Evolutionary conservation across 2,113 vertebrate genomes (phyloP), one percentile per base, ranked within the genome.

Genomic region (Centrocercus urophasianus): DNA sequence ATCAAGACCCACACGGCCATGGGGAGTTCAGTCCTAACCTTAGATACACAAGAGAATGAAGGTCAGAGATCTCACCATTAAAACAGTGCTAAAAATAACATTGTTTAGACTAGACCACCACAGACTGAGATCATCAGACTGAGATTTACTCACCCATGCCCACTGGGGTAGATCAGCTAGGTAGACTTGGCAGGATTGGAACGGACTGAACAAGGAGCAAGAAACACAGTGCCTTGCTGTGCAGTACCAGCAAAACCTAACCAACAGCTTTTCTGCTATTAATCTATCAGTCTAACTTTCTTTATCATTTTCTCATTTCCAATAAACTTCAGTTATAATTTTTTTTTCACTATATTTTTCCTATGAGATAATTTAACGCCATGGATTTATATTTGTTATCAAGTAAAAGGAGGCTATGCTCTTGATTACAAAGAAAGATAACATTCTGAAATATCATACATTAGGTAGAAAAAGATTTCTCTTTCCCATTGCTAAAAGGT

Each of bases 221-320:
- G 4, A 74, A 66, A 71, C 10, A 56, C 4, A 70, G 30, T 78
- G 45, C 13, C 10, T 3, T 0, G 0, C 14, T 63, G 14, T 8
- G 22, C 24, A 82, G 36, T 1, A 1, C 32, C 40, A 73, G 17
- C 8, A 86, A 93, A 77, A 83, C 78, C 47, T 72, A 75, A 78
- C 90, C 85, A 82, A 77, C 56, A 83, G 36, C 13, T 61, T 94
- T 94, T 86, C 80, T 76, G 52, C 15, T 92, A 94, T 92, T 86
- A 90, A 80, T 67, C 70, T 63, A 32, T 63, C 72, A 76, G 34
- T 93, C 43, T 75, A 83, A 75, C 34, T 91, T 94, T 73, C 61
- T 47, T 75, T 67, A 59, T 81, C 91, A 70, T 83, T 81, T 84
- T 83, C 82, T 90, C 43, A 40, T 66, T 82, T 90, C 42, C 28